These are phyloP conservation scores for Nymphicus hollandicus DNA, from an alignment of 2,113 vertebrate genomes.

Conservation along the genomic window DNA sequence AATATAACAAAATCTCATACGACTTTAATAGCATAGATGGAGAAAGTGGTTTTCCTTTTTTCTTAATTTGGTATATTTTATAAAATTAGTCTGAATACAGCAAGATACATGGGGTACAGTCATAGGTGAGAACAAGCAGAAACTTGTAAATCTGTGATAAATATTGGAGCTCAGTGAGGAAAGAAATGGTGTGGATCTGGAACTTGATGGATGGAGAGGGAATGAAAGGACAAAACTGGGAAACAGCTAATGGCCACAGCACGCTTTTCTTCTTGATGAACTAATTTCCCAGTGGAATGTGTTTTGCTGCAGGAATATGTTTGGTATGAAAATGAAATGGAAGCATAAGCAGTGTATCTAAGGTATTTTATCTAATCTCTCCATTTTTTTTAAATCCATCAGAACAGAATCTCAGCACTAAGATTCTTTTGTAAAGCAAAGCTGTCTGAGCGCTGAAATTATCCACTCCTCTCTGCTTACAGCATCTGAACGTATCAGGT, in stretches of 20 bases:
- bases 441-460: not conserved
- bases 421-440: not conserved
- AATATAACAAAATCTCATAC: not conserved
- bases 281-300: slow-evolving; percentile 7
- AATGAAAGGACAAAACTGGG: not conserved
- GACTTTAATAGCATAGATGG: not conserved
- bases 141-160: not conserved
- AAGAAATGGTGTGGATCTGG: not conserved
- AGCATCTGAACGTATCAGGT: not conserved
- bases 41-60: not conserved
- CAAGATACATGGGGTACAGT: not conserved
- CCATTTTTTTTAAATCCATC: not conserved
- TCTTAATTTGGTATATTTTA: not conserved
- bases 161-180: not conserved
- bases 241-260: not conserved
- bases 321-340: slow-evolving; percentile 37
- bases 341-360: slow-evolving; percentile 2
- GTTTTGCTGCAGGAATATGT: slow-evolving; percentile 17
- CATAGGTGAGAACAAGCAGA: not conserved
- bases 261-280: not conserved
- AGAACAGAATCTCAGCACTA: not conserved
- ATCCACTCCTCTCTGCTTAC: not conserved
- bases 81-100: not conserved
- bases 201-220: not conserved
- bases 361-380: slow-evolving; percentile 49